Conservation (phyloP, 2,797 vertebrate species). For the Morus bassanus region DNA sequence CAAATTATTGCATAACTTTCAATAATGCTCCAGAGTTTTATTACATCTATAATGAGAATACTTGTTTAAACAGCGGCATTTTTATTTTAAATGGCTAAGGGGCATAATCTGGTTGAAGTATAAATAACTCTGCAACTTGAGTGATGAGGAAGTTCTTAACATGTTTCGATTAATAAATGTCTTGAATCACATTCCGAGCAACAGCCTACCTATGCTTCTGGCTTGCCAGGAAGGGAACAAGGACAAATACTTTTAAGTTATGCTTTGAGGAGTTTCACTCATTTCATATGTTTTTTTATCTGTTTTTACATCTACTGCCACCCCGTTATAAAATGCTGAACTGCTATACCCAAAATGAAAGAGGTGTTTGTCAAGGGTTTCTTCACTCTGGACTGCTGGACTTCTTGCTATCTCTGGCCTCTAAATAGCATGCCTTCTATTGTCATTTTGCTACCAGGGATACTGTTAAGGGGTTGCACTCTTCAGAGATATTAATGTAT, state of each 20-base stretch:
- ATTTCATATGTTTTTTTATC: not conserved
- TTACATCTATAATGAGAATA: constrained; percentile 45
- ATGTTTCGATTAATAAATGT: not conserved
- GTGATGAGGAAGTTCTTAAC: constrained; percentile 21
- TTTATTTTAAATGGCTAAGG: constrained; percentile 41
- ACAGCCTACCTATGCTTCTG: not conserved
- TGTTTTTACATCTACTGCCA: not conserved
- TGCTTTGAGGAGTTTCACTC: not conserved
- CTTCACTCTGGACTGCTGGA: not conserved
- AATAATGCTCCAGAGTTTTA: constrained; percentile 75
- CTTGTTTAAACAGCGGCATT: constrained; percentile 54
- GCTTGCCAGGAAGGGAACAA: not conserved
- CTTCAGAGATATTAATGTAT: not conserved
- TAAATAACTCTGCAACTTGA: constrained; percentile 28
- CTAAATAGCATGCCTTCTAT: not conserved
- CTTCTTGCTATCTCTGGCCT: not conserved
- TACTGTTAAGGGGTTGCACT: not conserved
- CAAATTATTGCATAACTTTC: constrained; percentile 90
- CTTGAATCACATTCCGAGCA: not conserved
- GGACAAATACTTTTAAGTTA: not conserved
- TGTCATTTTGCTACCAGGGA: not conserved
- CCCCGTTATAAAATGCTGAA: not conserved
- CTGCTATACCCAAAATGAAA: not conserved
- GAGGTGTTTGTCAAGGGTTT: not conserved
- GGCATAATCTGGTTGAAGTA: constrained; percentile 10